Conservation (phyloP, 2,797 vertebrate genomes). For the Clarias pachynema region DNA sequence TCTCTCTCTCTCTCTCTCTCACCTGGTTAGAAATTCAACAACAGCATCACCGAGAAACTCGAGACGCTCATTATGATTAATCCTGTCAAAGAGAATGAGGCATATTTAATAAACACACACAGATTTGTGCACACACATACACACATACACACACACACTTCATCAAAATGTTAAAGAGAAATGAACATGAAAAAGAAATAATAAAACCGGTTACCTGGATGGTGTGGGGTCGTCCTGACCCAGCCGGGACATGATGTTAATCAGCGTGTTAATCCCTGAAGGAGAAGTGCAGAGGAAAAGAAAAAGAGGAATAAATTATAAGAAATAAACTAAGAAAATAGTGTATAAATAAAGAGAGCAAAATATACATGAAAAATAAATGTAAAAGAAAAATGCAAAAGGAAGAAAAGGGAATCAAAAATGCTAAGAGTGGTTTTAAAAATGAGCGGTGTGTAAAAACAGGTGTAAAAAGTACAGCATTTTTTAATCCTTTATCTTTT, state of each 20-base stretch:
- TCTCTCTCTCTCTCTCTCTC: conserved; percentile 58
- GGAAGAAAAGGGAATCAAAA: no score
- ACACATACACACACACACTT: not conserved
- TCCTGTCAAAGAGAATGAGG: conserved; percentile 73
- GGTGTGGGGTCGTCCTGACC: conserved; percentile 97
- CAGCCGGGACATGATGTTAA: conserved; percentile 98
- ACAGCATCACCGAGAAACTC: conserved; percentile 99
- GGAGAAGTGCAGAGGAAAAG: conserved; percentile 22
- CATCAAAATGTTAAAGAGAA: not conserved
- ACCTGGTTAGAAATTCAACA: conserved; percentile 98
- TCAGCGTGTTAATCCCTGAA: conserved; percentile 96
- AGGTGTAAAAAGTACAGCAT: no score
- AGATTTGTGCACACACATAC: conserved; percentile 7
- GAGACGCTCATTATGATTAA: conserved; percentile 97
- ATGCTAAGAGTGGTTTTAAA: no score
- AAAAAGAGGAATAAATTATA: not conserved
- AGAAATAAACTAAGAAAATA: not conserved
- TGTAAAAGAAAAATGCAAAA: not conserved
- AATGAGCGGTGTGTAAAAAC: no score
- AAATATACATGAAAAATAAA: not conserved
- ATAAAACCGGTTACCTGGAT: conserved; percentile 81
- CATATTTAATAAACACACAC: conserved; percentile 9
- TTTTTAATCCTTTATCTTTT: no score
- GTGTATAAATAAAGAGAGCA: not conserved
- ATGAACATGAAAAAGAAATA: no score